Base-by-base conservation (phyloP, 2,797 vertebrate genomes). In the Microctenopoma stevenorrisi region DNA sequence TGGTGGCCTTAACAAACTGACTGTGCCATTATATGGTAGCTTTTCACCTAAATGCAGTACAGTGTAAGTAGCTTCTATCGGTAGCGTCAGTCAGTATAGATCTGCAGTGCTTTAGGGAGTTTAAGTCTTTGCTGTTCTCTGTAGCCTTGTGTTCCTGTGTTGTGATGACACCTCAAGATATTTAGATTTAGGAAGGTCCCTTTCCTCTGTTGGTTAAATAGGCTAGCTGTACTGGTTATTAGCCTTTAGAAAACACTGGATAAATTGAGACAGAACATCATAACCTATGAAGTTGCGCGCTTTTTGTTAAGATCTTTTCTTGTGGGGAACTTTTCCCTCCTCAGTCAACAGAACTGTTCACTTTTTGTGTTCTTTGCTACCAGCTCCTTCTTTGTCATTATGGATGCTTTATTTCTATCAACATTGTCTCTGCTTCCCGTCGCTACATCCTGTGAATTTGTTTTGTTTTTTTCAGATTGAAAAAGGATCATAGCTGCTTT, bases 101-200 rank as follows among this genome's bases (percentile, higher is more conserved):
- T 74, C 77, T 70, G 81, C 74, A 16, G 80, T 76, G 72, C 85
- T 80, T 76, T 84, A 74, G 86, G 78, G 74, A 68, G 67, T 83
- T 64, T 69, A 74, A 73, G 79, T 86, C 76, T 80, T 79, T 63
- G 76, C 78, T 87, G 80, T 87, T 79, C 79, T 89, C 83, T 65
- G 85, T 90, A 86, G 79, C 82, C 70, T 86, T 81, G 80, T 87
- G 84, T 86, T 80, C 86, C 74, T 73, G 54, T 89, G 77, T 79
- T 69, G 81, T 86, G 80, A 72, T 47, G 61, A 82, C 79, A 77
- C 63, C 68, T 80, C 68, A 50, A 80, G 79, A 65, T 81, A 69
- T 67, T 76, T 87, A 82, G 88, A 84, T 72, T 61, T 81, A 85
- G 84, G 70, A 50, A 69, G 52, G 30, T 66, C 58, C 18, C 53